Evolutionary conservation across 2,888 invertebrate species (phyloP).

Genomic region (Digitonthophagus gazella): DNA sequence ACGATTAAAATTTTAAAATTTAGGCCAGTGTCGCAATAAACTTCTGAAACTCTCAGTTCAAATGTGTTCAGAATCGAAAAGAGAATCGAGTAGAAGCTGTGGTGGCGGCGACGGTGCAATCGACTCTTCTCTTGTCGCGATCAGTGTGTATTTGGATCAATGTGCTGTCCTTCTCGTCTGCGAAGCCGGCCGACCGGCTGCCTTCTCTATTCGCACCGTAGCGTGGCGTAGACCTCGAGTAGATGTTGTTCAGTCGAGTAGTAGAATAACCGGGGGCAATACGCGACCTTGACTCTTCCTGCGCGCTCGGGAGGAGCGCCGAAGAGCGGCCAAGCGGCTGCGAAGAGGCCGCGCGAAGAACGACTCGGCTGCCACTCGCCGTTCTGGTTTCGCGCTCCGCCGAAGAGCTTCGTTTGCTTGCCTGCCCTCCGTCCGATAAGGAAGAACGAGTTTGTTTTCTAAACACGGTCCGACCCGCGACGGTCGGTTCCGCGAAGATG

Average conservation of each 20-base stretch:
- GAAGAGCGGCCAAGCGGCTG: slow-evolving; percentile 26
- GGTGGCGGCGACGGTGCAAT: not conserved
- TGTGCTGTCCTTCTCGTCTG: slow-evolving; percentile 31
- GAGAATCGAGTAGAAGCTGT: not conserved
- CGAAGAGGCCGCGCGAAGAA: slow-evolving; percentile 16
- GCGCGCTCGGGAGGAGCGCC: slow-evolving; percentile 29
- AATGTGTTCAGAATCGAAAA: not conserved
- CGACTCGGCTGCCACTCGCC: not conserved
- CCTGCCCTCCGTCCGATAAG: slow-evolving; percentile 27
- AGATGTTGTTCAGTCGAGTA: slow-evolving; percentile 36
- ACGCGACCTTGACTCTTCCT: slow-evolving; percentile 38
- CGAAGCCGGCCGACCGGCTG: too few species aligned
- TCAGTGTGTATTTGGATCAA: slow-evolving; percentile 35
- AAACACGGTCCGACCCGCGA: not conserved
- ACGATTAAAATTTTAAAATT: not conserved
- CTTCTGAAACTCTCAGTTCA: not conserved
- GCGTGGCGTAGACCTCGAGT: slow-evolving; percentile 26
- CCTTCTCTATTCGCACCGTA: slow-evolving; percentile 21
- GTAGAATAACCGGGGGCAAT: slow-evolving; percentile 37
- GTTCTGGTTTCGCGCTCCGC: slow-evolving; percentile 11
- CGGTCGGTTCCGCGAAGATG: not conserved
- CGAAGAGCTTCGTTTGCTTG: slow-evolving; percentile 3
- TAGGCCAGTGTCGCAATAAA: not conserved
- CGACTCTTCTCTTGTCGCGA: slow-evolving; percentile 27
- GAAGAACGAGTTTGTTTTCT: slow-evolving; percentile 28